phyloP scores from a whole-genome alignment of 2,797 vertebrate species.

The Eutrigla gurnardus region DNA sequence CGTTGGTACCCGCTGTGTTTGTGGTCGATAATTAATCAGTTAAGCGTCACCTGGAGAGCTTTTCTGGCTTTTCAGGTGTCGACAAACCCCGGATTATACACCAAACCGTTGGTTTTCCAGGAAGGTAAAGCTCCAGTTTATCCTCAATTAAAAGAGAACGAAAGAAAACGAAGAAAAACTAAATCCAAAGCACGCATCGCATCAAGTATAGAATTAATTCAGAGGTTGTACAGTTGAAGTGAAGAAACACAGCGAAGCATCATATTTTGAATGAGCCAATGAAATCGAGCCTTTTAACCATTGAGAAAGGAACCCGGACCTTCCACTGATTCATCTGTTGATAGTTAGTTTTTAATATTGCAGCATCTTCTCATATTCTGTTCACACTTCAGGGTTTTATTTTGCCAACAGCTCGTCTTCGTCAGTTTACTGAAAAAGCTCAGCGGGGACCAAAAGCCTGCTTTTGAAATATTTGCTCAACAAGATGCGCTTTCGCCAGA shows the following conservation, averaged over 20 bases:
- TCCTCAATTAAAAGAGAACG: neutral
- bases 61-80: no score
- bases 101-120: conserved; percentile 5
- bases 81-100: no score
- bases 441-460: neutral
- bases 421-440: conserved; percentile 16
- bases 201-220: no score
- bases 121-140: conserved; percentile 33
- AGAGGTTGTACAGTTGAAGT: no score
- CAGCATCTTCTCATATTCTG: neutral
- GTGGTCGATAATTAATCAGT: no score
- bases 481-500: conserved; percentile 11
- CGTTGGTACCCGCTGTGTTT: no score
- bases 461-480: conserved; percentile 30
- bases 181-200: conserved; percentile 3
- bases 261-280: no score
- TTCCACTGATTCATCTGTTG: conserved; percentile 23
- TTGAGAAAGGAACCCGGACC: no score
- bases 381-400: conserved; percentile 11
- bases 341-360: conserved; percentile 2
- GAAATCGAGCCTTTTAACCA: no score
- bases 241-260: no score
- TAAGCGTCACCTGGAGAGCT: no score
- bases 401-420: neutral
- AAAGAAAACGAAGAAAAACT: conserved; percentile 11